Conservation (phyloP, 2,888 invertebrate species). For the Tetrapedia diversipes region DNA sequence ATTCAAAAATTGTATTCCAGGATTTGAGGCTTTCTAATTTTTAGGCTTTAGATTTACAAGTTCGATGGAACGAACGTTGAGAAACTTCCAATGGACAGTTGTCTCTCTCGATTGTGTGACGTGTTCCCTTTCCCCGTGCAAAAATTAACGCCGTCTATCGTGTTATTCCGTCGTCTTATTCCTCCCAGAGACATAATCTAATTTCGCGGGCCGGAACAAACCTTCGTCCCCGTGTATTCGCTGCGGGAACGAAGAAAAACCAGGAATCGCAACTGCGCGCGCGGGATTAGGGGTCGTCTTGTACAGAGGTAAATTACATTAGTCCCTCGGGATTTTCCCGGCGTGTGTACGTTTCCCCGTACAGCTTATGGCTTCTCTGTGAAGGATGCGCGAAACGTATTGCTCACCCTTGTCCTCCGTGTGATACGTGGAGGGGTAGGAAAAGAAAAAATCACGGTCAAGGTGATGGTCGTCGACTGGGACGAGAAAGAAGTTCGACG, state of each 20-base stretch:
- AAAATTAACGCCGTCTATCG: slow-evolving; percentile 38
- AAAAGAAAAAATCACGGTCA: slow-evolving; percentile 20
- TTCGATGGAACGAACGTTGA: background rate
- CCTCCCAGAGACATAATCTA: slow-evolving; percentile 40
- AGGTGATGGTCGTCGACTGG: slow-evolving; percentile 25
- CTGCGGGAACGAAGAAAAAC: slow-evolving; percentile 19
- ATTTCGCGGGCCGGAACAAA: slow-evolving; percentile 40
- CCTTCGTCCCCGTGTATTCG: slow-evolving; percentile 32
- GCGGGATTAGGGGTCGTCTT: slow-evolving; percentile 46
- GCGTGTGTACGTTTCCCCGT: slow-evolving; percentile 41
- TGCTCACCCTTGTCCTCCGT: background rate
- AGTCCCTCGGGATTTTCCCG: slow-evolving; percentile 49
- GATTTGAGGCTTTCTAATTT: too few species aligned
- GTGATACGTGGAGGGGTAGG: background rate
- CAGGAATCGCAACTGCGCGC: slow-evolving; percentile 11
- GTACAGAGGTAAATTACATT: slow-evolving; percentile 59
- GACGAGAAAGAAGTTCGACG: background rate
- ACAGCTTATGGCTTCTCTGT: slow-evolving; percentile 24
- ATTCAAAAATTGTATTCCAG: too few species aligned
- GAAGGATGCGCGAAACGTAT: slow-evolving; percentile 37
- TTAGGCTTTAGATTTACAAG: too few species aligned
- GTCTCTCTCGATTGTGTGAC: background rate
- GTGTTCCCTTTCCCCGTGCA: background rate
- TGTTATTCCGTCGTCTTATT: slow-evolving; percentile 29
- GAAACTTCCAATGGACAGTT: background rate